Evolutionary conservation across 2,888 invertebrate genomes (phyloP), one percentile per base, ranked within the genome.

Genomic region (Scaptomyza tumidula): DNA sequence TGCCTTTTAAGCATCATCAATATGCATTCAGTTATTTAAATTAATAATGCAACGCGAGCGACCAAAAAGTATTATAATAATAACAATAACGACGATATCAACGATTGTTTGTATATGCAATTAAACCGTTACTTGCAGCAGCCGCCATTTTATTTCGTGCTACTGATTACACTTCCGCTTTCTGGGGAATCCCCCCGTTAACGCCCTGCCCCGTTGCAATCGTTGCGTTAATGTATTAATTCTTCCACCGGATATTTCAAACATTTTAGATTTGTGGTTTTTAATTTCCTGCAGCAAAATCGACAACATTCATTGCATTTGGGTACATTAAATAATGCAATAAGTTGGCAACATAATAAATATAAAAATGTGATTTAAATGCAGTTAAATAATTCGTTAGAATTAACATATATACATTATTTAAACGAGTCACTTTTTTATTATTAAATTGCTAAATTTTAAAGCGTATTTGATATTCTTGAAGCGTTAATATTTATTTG

Each of bases 181-280:
- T 53, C 41, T 9, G 65, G 50, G 60, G 13, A 64, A 50, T 53
- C 43, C 33, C 43, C 33, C 56, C 58, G 48, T 29, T 31, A 46
- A 31, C 35, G 41, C 39, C 27, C 59, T 29, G n/a, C n/a, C n/a
- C 59, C 13, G 11, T 6, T 6, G 19, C 44, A 1, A 7, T 45
- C 53, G 55, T 55, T 52, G 74, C 65, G 80, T 87, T 86, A 86
- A 86, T 87, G 83, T 82, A 89, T 87, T 87, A 88, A 87, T 88
- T 89, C 84, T 84, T 78, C 65, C 71, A 82, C 82, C 89, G 87
- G 87, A 87, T 88, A 86, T 89, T 88, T 86, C 84, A 84, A 86
- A 81, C 81, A 87, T 87, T 87, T 87, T 87, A 89, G 81, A 88
- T 88, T 88, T 87, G 87, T 84, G 87, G 87, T 77, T 84, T 86